These are phyloP conservation scores for Laspeyria flexula DNA, from an alignment of 2,888 invertebrate genomes.

Conservation along the genomic window DNA sequence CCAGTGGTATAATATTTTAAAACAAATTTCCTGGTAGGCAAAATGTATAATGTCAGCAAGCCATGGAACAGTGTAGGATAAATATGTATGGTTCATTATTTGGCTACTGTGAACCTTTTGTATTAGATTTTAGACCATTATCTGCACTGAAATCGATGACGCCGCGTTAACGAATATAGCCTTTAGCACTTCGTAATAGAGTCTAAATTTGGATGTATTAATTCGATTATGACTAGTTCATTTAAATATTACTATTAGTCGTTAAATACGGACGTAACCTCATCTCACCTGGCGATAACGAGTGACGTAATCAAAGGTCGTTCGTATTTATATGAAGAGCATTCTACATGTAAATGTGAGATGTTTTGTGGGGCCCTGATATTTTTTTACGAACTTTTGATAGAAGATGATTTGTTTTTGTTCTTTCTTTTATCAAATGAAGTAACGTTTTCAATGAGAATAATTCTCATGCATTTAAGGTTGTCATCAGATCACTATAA, in stretches of 20 bases:
- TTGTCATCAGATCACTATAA: too few relatives aligned
- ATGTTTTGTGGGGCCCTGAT: neutral
- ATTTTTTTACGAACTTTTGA: neutral
- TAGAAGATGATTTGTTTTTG: neutral
- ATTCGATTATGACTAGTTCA: neutral
- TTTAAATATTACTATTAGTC: constrained; percentile 18
- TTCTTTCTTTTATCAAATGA: neutral
- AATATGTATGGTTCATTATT: neutral
- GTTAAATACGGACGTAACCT: constrained; percentile 18
- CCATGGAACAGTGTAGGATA: neutral
- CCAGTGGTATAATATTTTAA: too few relatives aligned
- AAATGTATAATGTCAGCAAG: neutral
- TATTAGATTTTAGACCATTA: neutral
- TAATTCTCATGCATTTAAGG: too few relatives aligned
- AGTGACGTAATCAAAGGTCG: constrained; percentile 24
- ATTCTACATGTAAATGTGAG: neutral
- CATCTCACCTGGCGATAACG: constrained; percentile 13
- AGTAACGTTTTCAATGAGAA: too few relatives aligned
- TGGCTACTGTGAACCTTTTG: neutral
- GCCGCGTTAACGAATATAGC: neutral
- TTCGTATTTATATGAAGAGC: constrained; percentile 9
- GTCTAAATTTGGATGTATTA: constrained; percentile 6
- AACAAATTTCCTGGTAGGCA: neutral
- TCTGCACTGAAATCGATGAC: neutral
- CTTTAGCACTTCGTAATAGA: constrained; percentile 1